Percentiles rank a stretch among this genome's conserved stretches.
phyloP scores from a whole-genome alignment of 2,113 vertebrate species.

The Marmota monax region DNA sequence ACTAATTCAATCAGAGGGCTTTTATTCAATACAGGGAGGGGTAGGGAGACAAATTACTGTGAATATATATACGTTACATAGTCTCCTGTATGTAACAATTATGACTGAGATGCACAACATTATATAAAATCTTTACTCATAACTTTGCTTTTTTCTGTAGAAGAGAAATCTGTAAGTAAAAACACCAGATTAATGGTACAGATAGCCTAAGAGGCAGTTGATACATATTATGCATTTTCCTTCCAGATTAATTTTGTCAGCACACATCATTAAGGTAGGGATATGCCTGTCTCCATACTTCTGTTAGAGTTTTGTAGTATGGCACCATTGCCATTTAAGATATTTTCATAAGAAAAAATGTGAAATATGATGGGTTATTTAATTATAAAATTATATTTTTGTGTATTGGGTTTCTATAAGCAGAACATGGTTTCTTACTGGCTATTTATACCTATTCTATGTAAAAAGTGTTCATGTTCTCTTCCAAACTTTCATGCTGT shows the following conservation, averaged over 20 bases:
- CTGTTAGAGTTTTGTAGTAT: not conserved
- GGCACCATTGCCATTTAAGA: not conserved
- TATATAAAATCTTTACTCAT: not conserved
- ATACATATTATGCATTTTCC: not conserved
- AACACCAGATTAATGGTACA: not conserved
- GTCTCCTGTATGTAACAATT: not conserved
- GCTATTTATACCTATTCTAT: not conserved
- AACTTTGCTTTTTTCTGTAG: constrained; percentile 9
- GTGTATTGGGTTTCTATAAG: not conserved
- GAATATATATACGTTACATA: not conserved
- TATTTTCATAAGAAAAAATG: not conserved
- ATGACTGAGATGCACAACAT: not conserved
- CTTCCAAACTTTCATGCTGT: not conserved
- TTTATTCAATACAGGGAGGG: not conserved
- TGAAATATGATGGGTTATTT: not conserved
- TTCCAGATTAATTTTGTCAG: not conserved
- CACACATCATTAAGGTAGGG: not conserved
- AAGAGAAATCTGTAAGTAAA: not conserved
- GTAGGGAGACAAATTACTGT: not conserved
- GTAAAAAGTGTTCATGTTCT: not conserved
- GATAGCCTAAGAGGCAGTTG: not conserved
- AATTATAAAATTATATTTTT: not conserved
- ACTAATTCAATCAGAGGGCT: not conserved
- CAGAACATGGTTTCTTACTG: not conserved
- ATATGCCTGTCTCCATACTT: not conserved